Evolutionary conservation across 2,888 invertebrate species (phyloP), one percentile per base, ranked within the genome.

Genomic region (Ophion obscuratus): DNA sequence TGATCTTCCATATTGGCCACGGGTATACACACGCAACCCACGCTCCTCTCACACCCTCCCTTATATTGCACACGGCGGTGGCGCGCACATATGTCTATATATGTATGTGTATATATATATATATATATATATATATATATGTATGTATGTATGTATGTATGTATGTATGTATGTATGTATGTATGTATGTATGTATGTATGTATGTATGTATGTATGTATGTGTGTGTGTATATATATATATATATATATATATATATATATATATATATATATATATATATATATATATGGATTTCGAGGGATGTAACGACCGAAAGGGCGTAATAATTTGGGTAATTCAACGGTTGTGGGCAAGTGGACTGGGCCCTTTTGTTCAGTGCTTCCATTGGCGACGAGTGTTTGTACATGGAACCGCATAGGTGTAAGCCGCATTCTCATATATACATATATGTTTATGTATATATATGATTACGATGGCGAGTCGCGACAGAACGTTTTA

Each of bases 1-100:
- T 93, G 94, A 94, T 94, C 93, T 93, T 91, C 93, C 92, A 94
- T 94, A 94, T 94, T 94, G 93, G 92, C 68, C 89, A 89, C 83
- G 90, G 70, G 90, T 61, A 61, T 87, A 88, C 88, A 89, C 88
- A 90, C 89, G 88, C 86, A 87, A 83, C 88, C 84, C 85, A 62
- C 83, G 83, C 81, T 79, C 81, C 85, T 85, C 85, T 86, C 66
- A 61, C 9, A 1, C 62, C 75, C 80, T 66, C 77, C 66, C 84
- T 76, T 78, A 59, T 44, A 74, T 59, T 53, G 74, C 73, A 81
- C 66, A 57, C 57, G 59, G 14, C 3, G 14, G 9, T 31, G 71
- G 86, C 87, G 86, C 86, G 85, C 84, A 78, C 78, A 84, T 83
- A 84, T 79, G 53, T 17, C 4, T 17, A 17, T 53, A 53, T 84